phyloP scores from a whole-genome alignment of 2,888 invertebrate species.

The Linnaemya vulpina region DNA sequence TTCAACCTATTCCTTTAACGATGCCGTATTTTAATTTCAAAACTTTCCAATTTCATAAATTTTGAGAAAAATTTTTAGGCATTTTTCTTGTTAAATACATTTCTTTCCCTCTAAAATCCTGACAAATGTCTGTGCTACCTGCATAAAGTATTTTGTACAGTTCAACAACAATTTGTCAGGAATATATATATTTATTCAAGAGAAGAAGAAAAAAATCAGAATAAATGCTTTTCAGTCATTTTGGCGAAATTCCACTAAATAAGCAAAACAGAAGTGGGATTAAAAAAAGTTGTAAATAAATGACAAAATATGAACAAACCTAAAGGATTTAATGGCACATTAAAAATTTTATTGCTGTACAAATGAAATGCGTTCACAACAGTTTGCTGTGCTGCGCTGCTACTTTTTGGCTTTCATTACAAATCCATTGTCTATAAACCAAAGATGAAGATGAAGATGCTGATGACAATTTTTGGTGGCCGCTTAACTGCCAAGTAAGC shows the following conservation, averaged over 20 bases:
- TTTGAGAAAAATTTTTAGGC: conserved; percentile 14
- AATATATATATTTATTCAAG: conserved; percentile 55
- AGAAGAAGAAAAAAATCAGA: not conserved
- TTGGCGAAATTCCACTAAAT: conserved; percentile 70
- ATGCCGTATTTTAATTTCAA: not conserved
- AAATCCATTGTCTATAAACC: conserved; percentile 70
- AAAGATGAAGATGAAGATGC: conserved; percentile 62
- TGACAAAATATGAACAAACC: conserved; percentile 67
- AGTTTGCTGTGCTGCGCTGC: conserved; percentile 9
- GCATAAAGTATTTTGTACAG: conserved; percentile 26
- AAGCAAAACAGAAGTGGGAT: conserved; percentile 46
- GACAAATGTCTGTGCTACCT: conserved; percentile 51
- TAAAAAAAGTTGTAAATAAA: conserved; percentile 55
- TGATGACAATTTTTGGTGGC: conserved; percentile 64
- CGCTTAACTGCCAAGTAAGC: conserved; percentile 63
- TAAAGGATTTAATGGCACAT: conserved; percentile 82
- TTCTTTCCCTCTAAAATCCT: conserved; percentile 45
- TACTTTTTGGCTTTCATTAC: conserved; percentile 49
- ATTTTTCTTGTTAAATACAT: conserved; percentile 33
- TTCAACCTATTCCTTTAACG: not conserved
- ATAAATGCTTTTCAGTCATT: conserved; percentile 52
- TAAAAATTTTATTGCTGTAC: conserved; percentile 81
- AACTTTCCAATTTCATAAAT: not conserved
- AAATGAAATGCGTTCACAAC: conserved; percentile 49
- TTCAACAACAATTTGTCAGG: conserved; percentile 62